Conservation (phyloP, 2,888 invertebrate species). For the Maniola hyperantus region DNA sequence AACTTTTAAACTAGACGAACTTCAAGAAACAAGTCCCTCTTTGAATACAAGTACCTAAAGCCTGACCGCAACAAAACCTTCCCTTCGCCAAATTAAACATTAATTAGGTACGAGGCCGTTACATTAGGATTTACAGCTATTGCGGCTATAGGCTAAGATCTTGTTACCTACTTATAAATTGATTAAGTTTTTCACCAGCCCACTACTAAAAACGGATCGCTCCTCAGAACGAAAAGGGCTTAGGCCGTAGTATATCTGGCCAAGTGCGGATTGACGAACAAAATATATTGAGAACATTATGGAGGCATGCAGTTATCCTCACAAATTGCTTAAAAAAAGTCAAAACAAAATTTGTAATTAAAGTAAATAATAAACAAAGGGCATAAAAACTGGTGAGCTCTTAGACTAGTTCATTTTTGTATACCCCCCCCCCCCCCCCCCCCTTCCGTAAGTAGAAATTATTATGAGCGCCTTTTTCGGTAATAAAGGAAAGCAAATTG, state of each 20-base stretch:
- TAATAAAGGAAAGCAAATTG: constrained; percentile 2
- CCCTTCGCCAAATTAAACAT: constrained; percentile 20
- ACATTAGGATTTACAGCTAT: constrained; percentile 18
- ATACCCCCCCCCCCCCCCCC: not conserved
- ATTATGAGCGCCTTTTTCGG: constrained; percentile 2
- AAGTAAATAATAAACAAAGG: too few relatives aligned
- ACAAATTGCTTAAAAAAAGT: not conserved
- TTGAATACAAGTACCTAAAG: not conserved
- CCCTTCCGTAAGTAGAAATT: not conserved
- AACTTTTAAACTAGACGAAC: not conserved
- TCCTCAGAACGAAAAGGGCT: too few relatives aligned
- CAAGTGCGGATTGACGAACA: too few relatives aligned
- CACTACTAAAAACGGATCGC: too few relatives aligned
- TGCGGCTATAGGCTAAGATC: not conserved
- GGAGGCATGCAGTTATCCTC: too few relatives aligned
- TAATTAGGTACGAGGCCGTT: constrained; percentile 13
- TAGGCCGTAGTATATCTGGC: too few relatives aligned
- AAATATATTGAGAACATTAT: too few relatives aligned
- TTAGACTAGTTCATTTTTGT: not conserved
- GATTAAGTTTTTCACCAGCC: not conserved
- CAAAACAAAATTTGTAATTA: too few relatives aligned
- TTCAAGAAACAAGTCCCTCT: not conserved
- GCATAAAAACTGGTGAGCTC: not conserved
- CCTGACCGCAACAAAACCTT: constrained; percentile 2
- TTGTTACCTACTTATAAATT: not conserved